Conservation (phyloP, 23 tunicate species). For the Oikopleura dioica region DNA sequence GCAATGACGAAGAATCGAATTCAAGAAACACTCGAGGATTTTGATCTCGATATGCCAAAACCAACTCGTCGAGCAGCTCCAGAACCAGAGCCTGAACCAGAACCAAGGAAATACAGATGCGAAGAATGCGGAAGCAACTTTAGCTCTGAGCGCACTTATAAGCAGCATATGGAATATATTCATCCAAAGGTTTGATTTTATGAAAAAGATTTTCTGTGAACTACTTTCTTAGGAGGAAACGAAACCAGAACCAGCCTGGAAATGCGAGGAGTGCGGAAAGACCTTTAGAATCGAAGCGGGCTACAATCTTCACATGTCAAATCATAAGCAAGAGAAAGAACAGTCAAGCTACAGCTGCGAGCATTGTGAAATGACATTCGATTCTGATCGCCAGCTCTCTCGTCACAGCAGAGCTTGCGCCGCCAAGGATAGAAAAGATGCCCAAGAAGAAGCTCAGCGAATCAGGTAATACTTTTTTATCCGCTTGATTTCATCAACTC, state of each 20-base stretch:
- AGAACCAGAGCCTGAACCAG: not conserved
- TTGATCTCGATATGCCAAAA: not conserved
- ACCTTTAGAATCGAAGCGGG: conserved; percentile 6
- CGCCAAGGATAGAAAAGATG: not conserved
- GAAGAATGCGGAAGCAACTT: not conserved
- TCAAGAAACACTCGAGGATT: not conserved
- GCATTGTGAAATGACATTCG: not conserved
- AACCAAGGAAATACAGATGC: not conserved
- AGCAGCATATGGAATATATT: conserved; percentile 1
- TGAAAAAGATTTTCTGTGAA: too few relatives aligned
- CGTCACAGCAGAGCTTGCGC: not conserved
- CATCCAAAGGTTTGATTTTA: too few relatives aligned
- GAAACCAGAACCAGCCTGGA: not conserved
- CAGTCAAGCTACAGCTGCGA: not conserved
- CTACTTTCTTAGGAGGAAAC: too few relatives aligned
- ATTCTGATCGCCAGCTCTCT: not conserved
- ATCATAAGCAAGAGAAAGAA: not conserved
- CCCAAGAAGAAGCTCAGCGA: not conserved
- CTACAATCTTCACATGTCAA: not conserved
- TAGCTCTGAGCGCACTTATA: not conserved
- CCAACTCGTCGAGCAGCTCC: not conserved
- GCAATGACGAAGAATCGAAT: not conserved
- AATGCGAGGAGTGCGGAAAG: not conserved
- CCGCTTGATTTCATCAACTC: too few relatives aligned
- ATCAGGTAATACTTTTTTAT: too few relatives aligned